Evolutionary conservation across 2,113 vertebrate species (phyloP), one percentile per base, ranked within the genome.

Genomic region (Zosterops lateralis): DNA sequence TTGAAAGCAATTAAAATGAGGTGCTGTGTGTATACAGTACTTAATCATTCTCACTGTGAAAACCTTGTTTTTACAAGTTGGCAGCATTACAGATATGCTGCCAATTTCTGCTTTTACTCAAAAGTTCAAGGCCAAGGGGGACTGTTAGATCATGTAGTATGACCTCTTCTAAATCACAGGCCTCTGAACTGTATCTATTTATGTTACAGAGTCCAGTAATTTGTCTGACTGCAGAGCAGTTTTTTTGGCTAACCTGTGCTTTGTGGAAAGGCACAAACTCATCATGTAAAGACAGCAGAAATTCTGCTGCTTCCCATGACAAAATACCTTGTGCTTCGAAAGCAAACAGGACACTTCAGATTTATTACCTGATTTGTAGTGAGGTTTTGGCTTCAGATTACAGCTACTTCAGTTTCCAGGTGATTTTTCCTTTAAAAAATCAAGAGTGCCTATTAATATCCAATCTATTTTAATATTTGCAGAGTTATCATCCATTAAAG

Each of bases 41-140:
- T 96, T 95, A 62, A 90, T 96, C 92, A 95, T 94, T 90, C 79
- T 80, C 67, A 31, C 92, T 84, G 79, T 51, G 92, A 94, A 91
- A 96, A 89, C 83, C 68, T 81, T 96, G 92, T 95, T 95, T 96
- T 95, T 95, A 83, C 92, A 96, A 80, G 82, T 40, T 93, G 88
- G 90, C 8, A 5, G 60, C 70, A 64, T 83, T 90, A 80, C 88
- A 86, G 95, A 96, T 50, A 64, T 0, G 1, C 58, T 94, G 93
- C 88, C 85, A 93, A 90, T 92, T 94, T 61, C 95, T 95, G 95
- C 72, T 94, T 94, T 96, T 90, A 31, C 93, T 96, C 88, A 95
- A 81, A 88, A 96, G 92, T 94, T 94, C 90, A 92, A 86, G 95
- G 88, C 90, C 28, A 36, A 58, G 64, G 56, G 85, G 36, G 56